phyloP scores from a whole-genome alignment of 2,888 invertebrate species.

The Meghimatium bilineatum region DNA sequence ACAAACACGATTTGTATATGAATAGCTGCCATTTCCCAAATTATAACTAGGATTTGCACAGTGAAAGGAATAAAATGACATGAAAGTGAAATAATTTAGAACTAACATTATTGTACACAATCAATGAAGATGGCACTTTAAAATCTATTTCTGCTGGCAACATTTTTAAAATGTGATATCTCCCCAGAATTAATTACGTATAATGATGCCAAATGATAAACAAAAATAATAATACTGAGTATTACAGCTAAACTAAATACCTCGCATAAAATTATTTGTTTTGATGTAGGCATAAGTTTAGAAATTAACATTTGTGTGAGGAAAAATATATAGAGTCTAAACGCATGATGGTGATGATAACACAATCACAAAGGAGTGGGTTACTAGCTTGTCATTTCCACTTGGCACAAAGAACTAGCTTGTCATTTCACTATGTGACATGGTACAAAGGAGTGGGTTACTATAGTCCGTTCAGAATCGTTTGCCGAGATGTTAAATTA shows the following conservation, averaged over 20 bases:
- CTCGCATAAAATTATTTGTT: background rate
- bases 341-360: too few species aligned
- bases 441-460: too few species aligned
- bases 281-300: too few species aligned
- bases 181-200: background rate
- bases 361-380: too few species aligned
- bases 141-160: background rate
- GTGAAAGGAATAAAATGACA: background rate
- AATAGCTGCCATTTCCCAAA: constrained; percentile 12
- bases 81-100: background rate
- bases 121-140: background rate
- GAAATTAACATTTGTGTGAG: too few species aligned
- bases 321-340: too few species aligned
- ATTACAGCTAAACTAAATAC: background rate
- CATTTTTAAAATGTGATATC: background rate
- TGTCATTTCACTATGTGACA: too few species aligned
- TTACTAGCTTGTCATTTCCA: too few species aligned
- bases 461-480: too few species aligned
- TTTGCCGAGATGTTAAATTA: too few species aligned
- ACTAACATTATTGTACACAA: background rate
- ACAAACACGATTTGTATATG: background rate
- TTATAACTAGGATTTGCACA: background rate
- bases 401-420: too few species aligned
- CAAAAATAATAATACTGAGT: background rate
- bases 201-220: background rate